Evolutionary conservation across 2,888 invertebrate species (phyloP), one percentile per base, ranked within the genome.

Genomic region (Spisula solida): DNA sequence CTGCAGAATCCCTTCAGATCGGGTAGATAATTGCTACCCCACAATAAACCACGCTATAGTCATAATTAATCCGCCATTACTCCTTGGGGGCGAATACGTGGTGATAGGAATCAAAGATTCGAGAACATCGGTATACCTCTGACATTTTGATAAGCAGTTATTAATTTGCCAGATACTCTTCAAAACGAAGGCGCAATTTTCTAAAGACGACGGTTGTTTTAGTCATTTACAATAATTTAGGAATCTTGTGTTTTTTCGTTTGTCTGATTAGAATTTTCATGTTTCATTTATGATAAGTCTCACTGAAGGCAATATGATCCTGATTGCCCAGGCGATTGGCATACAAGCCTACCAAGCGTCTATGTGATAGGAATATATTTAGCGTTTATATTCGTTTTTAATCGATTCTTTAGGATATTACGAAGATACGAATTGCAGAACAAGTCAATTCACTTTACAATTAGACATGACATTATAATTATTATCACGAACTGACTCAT

Each of bases 11-110:
- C 51, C 78, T 79, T 31, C 79, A 41, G 82, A 85, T 75, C 81
- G 29, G 31, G 31, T 31, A 56, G 87, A 83, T 87, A 83, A 66
- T 78, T 75, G 86, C 82, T 79, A 55, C 79, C 31, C 47, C 79
- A 83, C 51, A 80, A 87, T 87, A 82, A 81, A 83, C 70, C 41
- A 56, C 79, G 80, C 48, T 87, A 70, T 83, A 87, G 51, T 81
- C 79, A 60, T 87, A 82, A 87, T 82, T 87, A 87, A 87, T 82
- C 83, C 56, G 82, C 79, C 82, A 87, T 87, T 87, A 87, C 31
- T 83, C 86, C 82, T 18, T 56, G 47, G 82, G 83, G 87, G 31
- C 56, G 81, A 55, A 78, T 75, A 81, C 41, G 48, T 80, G 20
- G 86, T 29, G 86, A 86, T 86, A 86, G 82, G 55, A 86, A 86